These are phyloP conservation scores for Pygathrix nemaeus DNA, from an alignment of 2,113 vertebrate species.

Conservation along the genomic window DNA sequence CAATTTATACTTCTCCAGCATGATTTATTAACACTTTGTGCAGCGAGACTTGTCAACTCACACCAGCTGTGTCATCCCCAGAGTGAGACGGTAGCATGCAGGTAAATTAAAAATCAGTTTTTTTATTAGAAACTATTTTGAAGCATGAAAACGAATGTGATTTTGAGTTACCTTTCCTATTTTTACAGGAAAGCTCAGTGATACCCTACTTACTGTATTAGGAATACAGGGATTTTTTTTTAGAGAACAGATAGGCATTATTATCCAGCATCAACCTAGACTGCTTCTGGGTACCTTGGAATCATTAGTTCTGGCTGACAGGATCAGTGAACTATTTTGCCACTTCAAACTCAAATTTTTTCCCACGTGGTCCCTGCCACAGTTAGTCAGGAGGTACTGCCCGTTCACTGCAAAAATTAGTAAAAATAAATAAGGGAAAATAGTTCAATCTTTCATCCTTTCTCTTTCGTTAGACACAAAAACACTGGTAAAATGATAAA, in stretches of 20 bases:
- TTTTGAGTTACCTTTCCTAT: constrained; percentile 26
- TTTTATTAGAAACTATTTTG: constrained; percentile 65
- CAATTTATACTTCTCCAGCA: constrained; percentile 8
- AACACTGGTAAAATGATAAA: not conserved
- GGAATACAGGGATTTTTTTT: constrained; percentile 7
- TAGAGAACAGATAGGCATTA: not conserved
- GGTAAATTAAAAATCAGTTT: constrained; percentile 72
- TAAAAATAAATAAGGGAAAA: constrained; percentile 5
- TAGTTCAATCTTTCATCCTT: not conserved
- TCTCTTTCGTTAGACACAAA: not conserved
- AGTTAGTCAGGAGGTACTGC: not conserved
- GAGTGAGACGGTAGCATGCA: not conserved
- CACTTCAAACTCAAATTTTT: constrained; percentile 20
- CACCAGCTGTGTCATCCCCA: constrained; percentile 52
- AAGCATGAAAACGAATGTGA: constrained; percentile 52
- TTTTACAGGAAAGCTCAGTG: constrained; percentile 9
- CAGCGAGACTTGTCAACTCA: constrained; percentile 54
- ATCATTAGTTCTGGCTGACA: not conserved
- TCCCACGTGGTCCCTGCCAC: not conserved
- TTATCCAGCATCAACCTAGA: not conserved
- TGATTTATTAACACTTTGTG: constrained; percentile 66
- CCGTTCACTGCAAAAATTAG: not conserved
- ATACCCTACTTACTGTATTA: not conserved
- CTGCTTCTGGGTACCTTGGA: not conserved
- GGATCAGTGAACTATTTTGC: constrained; percentile 11